Evolutionary conservation across 2,888 invertebrate species (phyloP), one percentile per base, ranked within the genome.

Genomic region (Hipparchia semele): DNA sequence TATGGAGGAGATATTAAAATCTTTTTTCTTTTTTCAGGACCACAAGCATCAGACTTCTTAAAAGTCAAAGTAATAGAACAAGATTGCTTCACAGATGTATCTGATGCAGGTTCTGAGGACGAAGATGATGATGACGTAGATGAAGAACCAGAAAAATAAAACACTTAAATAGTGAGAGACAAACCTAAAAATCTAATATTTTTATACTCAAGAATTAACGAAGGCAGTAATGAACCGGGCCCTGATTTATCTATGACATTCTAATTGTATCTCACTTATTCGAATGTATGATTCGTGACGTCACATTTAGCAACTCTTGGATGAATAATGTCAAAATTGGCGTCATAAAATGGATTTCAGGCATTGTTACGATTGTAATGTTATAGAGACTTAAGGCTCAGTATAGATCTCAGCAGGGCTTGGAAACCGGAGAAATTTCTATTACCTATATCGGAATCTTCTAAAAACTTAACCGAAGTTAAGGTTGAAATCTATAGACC

Each of bases 71-170:
- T 89, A 3, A 77, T 87, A 77, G 94, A 94, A 72, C 84, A 86
- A 58, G 94, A 94, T 56, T 90, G 94, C 75, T 87, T 90, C 71
- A 94, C 94, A 6, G 94, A 94, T 70, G 93, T 94, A 0, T 94
- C 94, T 0, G 94, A 94, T 49, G 94, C 92, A 0, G 94, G 93
- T 68, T 85, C 87, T 1, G 94, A 90, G 2, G 90, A 87, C 8
- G 94, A 93, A 66, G 86, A 89, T 73, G 64, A 4, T 10, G 58
- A 68, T 23, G 68, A 68, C 6, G 49, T 46, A 49, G 49, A 59
- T 23, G 39, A 59, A 68, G 60, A 68, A 71, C 71, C 74, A 74
- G 64, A 65, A 74, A 54, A 73, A 73, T 72, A 49, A 59, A 33
- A 60, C 13, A 62, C 73, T 70, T 49, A 13, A 62, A 46, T 39